Base-by-base conservation (phyloP, 2,113 vertebrate genomes). In the Zosterops borbonicus region DNA sequence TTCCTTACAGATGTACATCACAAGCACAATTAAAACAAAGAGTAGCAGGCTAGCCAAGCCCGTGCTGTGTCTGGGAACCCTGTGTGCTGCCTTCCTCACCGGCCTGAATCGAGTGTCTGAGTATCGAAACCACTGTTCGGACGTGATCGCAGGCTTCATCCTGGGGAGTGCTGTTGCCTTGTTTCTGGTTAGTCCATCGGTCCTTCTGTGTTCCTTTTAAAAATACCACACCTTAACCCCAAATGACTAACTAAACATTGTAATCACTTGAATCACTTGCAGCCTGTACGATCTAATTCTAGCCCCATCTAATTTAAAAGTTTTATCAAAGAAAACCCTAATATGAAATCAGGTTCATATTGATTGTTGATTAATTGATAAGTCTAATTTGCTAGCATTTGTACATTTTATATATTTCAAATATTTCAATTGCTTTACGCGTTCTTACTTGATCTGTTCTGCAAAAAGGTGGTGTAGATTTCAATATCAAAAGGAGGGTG, bases 21-120 rank as follows among this genome's bases (percentile, higher is more conserved):
- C 99, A 96, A 99, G 99, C 98, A 99, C 99, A 95, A 99, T 99
- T 97, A 99, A 98, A 97, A 99, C 99, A 5, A 99, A 99, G 97
- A 99, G 99, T 95, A 99, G 99, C 94, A 98, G 99, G 39, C 97
- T 99, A 97, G 99, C 99, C 91, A 99, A 99, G 95, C 99, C 99
- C 0, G 99, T 99, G 71, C 98, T 99, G 70, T 99, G 99, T 89
- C 97, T 99, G 68, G 99, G 99, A 13, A 99, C 99, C 44, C 98
- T 99, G 75, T 99, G 99, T 73, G 98, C 99, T 12, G 99, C 99
- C 3, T 99, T 99, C 97, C 98, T 99, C 59, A 99, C 98, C 0
- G 99, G 99, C 52, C 98, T 99, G 50, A 99, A 99, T 92, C 98
- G 99, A 42, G 99, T 99, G 42, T 99, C 99, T 0, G 99, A 99